Evolutionary conservation across 1,140 invertebrate species (phyloP), one percentile per base, ranked within the genome.

Genomic region (Drosophila takahashii): DNA sequence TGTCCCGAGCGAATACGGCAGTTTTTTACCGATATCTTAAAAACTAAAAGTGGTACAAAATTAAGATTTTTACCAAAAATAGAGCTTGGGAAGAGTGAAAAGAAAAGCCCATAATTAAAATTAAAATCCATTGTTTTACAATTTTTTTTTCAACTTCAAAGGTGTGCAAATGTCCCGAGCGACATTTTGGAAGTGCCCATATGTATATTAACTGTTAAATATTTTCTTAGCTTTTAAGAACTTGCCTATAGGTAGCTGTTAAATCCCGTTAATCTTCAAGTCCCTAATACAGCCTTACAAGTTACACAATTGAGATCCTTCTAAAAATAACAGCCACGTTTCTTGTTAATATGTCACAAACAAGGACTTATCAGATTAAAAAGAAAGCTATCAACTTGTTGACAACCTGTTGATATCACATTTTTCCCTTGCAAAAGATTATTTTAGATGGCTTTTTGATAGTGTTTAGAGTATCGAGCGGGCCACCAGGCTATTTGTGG

Each of bases 401-500:
- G 34, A 41, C 52, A 54, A 27, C 22, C 22, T 41, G n/a, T 13
- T 15, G 11, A 7, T 34, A 7, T 11, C 22, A 18, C 1, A 11
- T 18, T 22, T 32, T 53, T 27, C 22, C 10, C 10, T 9, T 4
- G n/a, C 6, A 26, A 47, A 52, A 11, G 9, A 32, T 29, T 39
- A 29, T 11, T 58, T 11, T 29, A 11, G 4, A 0, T 13, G 36
- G 9, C 6, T 16, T n/a, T 32, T 58, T 41, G 27, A 26, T 13
- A 39, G 37, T 32, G 39, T 36, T 39, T 66, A 64, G 42, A 39
- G 59, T 39, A 66, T 15, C 52, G 34, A 13, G 59, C 50, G 2
- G 5, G 15, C 11, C 26, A 58, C 45, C 0, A 48, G 45, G n/a
- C 26, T 37, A 22, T 13, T 65, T 27, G 15, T 48, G 13, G 26